A percentile compares a stretch with the other conserved stretches of the same genome.
These are phyloP conservation scores for Melanotaenia trifasciata DNA, from an alignment of 2,797 vertebrate species.

Conservation along the genomic window DNA sequence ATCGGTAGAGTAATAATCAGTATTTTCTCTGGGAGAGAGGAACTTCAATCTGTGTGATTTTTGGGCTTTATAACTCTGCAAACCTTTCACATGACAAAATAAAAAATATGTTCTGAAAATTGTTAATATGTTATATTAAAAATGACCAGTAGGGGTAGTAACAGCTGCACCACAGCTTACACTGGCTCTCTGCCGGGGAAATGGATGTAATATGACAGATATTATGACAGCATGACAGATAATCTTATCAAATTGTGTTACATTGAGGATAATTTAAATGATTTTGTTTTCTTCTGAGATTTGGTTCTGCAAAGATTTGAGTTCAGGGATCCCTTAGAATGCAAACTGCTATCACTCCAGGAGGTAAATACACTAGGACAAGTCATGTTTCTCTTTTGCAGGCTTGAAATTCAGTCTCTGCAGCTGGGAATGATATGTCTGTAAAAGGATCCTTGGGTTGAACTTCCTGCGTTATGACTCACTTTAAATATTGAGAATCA, in stretches of 20 bases:
- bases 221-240: background rate
- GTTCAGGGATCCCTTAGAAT: background rate
- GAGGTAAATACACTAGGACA: background rate
- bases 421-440: constrained; percentile 8
- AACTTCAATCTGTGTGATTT: background rate
- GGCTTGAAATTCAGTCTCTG: constrained; percentile 9
- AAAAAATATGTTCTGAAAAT: background rate
- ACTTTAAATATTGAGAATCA: background rate
- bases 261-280: background rate
- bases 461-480: background rate
- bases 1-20: too few species aligned
- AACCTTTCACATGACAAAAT: background rate
- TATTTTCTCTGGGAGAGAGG: background rate
- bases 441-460: background rate
- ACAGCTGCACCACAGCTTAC: background rate
- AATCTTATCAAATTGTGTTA: background rate
- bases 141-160: background rate
- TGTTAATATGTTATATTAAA: background rate
- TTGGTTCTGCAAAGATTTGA: background rate
- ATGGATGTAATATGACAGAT: background rate
- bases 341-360: background rate
- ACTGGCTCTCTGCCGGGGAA: background rate
- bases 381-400: background rate
- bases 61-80: background rate
- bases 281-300: background rate